Conservation (phyloP, 2,888 invertebrate species). For the Sphecodes monilicornis region DNA sequence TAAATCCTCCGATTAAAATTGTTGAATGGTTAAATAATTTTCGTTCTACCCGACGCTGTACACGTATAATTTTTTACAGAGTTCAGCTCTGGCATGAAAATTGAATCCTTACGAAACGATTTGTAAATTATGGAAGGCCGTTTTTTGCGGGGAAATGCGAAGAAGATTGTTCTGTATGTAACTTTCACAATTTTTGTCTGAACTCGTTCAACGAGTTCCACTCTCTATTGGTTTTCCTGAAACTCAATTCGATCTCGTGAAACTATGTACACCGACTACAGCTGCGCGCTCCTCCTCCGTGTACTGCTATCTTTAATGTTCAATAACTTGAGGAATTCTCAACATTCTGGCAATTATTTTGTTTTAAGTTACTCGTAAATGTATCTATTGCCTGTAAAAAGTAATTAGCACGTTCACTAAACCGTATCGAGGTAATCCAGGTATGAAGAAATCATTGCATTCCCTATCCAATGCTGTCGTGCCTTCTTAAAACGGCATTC, state of each 20-base stretch:
- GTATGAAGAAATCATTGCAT: neutral
- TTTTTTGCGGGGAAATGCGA: neutral
- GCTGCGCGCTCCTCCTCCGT: neutral
- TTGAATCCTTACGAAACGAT: neutral
- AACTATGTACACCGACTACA: constrained; percentile 5
- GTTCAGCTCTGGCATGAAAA: neutral
- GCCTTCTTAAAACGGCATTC: neutral
- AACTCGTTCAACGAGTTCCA: constrained; percentile 5
- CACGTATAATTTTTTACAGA: neutral
- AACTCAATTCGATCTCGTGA: neutral
- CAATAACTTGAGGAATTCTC: neutral
- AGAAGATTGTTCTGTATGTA: neutral
- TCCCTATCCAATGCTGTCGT: neutral
- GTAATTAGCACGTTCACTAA: neutral
- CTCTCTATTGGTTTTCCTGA: constrained; percentile 5
- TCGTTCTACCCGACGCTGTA: neutral
- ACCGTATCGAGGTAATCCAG: constrained; percentile 1
- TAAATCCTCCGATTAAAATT: neutral
- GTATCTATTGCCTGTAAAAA: neutral
- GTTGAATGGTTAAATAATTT: neutral
- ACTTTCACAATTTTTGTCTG: constrained; percentile 1
- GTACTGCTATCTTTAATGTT: neutral
- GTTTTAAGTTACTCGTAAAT: neutral
- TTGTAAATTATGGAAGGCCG: neutral
- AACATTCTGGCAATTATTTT: neutral